Evolutionary conservation across 2,113 vertebrate genomes (phyloP).

Genomic region (Phyllostomus hastatus): DNA sequence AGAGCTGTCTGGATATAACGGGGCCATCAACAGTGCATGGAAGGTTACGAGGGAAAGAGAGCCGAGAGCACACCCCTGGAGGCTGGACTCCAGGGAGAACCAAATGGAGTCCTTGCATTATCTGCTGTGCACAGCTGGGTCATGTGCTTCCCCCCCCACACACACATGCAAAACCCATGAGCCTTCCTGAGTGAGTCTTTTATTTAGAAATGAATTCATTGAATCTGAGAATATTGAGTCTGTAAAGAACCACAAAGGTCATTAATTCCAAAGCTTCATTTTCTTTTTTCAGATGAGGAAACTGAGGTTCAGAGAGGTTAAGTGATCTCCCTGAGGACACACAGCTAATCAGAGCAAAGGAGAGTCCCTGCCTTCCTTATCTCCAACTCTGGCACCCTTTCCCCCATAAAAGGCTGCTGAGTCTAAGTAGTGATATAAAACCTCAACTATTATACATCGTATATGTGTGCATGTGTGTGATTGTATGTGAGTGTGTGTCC

Average conservation of each 20-base stretch:
- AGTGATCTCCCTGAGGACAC: not conserved
- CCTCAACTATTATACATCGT: not conserved
- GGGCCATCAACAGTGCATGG: not conserved
- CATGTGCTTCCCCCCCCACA: fast-evolving
- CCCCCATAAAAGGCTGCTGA: not conserved
- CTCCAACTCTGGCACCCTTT: not conserved
- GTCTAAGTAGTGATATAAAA: not conserved
- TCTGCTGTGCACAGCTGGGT: not conserved
- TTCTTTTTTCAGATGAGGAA: not conserved
- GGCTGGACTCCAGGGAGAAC: not conserved
- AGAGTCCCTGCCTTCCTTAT: not conserved
- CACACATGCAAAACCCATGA: not conserved
- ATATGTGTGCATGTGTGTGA: not conserved
- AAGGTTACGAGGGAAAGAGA: not conserved
- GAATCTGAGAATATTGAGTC: not conserved
- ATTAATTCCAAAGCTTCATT: not conserved
- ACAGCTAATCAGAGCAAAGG: not conserved
- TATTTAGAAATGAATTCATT: not conserved
- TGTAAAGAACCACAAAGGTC: not conserved
- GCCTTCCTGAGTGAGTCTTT: not conserved
- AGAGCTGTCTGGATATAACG: conserved; percentile 14
- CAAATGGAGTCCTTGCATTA: not conserved
- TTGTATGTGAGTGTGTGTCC: fast-evolving
- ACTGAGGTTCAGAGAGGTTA: not conserved
- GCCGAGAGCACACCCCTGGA: not conserved